Conservation (phyloP, 2,888 invertebrate species). For the Campoletis raptor region DNA sequence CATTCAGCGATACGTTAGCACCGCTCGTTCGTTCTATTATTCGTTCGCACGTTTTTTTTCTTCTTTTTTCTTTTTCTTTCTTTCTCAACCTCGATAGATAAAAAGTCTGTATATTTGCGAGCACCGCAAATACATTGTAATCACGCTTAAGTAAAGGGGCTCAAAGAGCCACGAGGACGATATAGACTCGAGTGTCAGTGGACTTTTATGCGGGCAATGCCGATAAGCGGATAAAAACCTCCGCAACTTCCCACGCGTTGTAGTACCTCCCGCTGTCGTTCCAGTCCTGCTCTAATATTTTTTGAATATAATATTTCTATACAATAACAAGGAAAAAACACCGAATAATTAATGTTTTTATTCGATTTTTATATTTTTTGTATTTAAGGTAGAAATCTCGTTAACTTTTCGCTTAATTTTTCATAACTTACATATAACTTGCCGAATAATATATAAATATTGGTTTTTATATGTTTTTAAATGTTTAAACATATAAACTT, state of each 20-base stretch:
- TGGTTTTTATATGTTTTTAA: no score
- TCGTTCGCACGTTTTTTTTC: conserved; percentile 37
- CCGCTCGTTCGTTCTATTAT: conserved; percentile 9
- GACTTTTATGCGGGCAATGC: conserved; percentile 76
- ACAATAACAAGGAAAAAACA: not conserved
- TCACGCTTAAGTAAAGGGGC: conserved; percentile 4
- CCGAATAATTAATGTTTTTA: not conserved
- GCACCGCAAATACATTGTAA: conserved; percentile 25
- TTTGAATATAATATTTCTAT: not conserved
- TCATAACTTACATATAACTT: not conserved
- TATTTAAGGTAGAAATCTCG: not conserved
- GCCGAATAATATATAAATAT: no score
- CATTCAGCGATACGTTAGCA: conserved; percentile 39
- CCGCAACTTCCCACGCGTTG: conserved; percentile 78
- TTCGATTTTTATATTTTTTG: not conserved
- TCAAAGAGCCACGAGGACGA: conserved; percentile 41
- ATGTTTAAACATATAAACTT: no score
- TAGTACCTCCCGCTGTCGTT: conserved; percentile 19
- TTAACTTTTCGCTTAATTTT: not conserved
- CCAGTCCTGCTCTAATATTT: conserved; percentile 25
- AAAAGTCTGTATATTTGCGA: conserved; percentile 37
- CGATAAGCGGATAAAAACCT: conserved; percentile 74
- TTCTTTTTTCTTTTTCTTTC: conserved; percentile 18
- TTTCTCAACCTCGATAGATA: conserved; percentile 64
- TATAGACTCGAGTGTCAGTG: conserved; percentile 42